Evolutionary conservation across 2,888 invertebrate genomes (phyloP).

Genomic region (Phaonia tiefii): DNA sequence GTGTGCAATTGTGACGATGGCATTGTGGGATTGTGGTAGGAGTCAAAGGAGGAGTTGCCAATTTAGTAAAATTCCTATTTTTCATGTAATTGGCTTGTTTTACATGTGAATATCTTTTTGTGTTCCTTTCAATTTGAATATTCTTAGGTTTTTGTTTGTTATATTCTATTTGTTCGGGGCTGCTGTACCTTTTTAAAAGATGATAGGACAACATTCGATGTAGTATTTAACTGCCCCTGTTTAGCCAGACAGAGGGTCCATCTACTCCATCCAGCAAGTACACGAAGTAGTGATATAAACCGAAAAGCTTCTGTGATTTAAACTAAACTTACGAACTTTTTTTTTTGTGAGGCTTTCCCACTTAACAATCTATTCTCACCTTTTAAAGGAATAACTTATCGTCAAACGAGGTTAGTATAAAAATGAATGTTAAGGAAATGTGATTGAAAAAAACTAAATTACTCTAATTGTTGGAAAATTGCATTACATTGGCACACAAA

Average conservation of each 20-base stretch:
- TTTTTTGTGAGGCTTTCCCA: slow-evolving; percentile 28
- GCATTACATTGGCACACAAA: too few species aligned
- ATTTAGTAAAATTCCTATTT: slow-evolving; percentile 58
- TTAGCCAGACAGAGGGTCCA: neutral
- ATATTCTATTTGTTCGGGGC: neutral
- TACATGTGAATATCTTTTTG: slow-evolving; percentile 63
- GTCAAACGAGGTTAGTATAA: neutral
- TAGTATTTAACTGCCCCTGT: slow-evolving; percentile 19
- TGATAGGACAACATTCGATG: neutral
- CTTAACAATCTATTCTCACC: slow-evolving; percentile 64
- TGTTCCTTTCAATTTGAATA: slow-evolving; percentile 42
- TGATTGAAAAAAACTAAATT: too few species aligned
- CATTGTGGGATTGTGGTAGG: slow-evolving; percentile 36
- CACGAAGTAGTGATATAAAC: slow-evolving; percentile 9
- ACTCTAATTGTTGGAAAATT: too few species aligned
- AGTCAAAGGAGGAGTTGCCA: slow-evolving; percentile 53
- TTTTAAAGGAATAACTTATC: slow-evolving; percentile 27
- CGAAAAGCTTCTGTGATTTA: slow-evolving; percentile 59
- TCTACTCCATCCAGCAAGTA: neutral
- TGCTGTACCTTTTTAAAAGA: neutral
- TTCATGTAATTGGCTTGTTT: slow-evolving; percentile 68
- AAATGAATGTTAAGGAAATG: too few species aligned
- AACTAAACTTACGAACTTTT: slow-evolving; percentile 8
- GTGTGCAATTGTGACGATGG: slow-evolving; percentile 42
- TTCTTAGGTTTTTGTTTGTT: slow-evolving; percentile 23